Evolutionary conservation across 2,113 vertebrate genomes (phyloP).

Genomic region (Apteryx owenii): DNA sequence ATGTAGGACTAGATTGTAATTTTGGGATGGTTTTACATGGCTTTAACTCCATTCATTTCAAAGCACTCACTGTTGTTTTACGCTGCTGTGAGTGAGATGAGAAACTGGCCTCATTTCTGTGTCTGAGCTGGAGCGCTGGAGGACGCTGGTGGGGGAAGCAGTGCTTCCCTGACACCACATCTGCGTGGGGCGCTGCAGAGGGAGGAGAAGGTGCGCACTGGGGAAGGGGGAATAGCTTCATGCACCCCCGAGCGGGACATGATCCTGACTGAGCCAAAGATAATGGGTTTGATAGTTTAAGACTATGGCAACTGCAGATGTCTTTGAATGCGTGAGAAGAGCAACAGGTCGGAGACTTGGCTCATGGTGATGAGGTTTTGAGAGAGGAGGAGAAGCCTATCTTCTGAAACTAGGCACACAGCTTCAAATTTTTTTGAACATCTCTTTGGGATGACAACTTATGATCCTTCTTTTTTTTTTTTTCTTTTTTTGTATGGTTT

Average conservation of each 20-base stretch:
- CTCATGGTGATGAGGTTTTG: neutral
- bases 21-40: neutral
- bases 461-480: neutral
- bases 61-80: neutral
- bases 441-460: conserved; percentile 10
- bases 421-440: neutral
- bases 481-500: neutral
- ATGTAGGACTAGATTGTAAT: neutral
- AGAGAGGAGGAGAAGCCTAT: neutral
- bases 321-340: neutral
- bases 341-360: neutral
- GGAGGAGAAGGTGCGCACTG: accelerated
- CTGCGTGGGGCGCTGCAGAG: accelerated
- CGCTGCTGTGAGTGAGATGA: neutral
- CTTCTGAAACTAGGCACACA: conserved; percentile 8
- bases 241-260: neutral
- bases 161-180: neutral
- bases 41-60: neutral
- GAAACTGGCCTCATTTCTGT: neutral
- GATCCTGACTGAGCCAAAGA: neutral
- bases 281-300: neutral
- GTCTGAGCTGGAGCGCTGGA: neutral
- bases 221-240: neutral
- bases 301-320: neutral
- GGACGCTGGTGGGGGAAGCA: accelerated